Conservation (phyloP, 2,888 invertebrate genomes). For the Nymphalis c-album region DNA sequence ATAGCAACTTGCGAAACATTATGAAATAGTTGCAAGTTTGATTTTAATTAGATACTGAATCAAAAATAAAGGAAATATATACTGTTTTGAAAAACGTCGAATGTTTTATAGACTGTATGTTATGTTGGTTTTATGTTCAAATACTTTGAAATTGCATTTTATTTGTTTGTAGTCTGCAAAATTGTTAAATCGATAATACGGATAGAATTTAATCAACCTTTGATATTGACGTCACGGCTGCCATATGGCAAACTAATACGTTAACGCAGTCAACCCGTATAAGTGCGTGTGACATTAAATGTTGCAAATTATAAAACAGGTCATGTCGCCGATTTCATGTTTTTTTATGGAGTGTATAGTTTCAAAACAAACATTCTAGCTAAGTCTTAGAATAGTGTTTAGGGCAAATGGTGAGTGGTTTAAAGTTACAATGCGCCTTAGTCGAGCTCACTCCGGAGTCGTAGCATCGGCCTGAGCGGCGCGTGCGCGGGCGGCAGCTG, state of each 20-base stretch:
- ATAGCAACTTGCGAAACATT: background rate
- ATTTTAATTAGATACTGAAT: too few relatives aligned
- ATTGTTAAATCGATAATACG: background rate
- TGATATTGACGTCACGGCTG: constrained; percentile 7
- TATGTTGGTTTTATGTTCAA: background rate
- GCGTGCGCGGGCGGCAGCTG: constrained; percentile 71
- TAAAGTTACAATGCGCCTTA: background rate
- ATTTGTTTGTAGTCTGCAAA: background rate
- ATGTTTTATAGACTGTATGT: too few relatives aligned
- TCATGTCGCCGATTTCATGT: background rate
- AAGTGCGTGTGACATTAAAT: background rate
- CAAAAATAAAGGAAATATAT: too few relatives aligned
- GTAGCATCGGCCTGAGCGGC: constrained; percentile 12
- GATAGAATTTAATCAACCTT: background rate
- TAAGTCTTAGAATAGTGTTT: too few relatives aligned
- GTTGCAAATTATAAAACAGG: background rate
- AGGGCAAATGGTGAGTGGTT: background rate
- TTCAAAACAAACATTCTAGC: too few relatives aligned
- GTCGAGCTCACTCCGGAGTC: background rate
- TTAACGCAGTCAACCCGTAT: background rate
- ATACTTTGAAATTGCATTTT: background rate
- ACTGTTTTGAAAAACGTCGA: too few relatives aligned
- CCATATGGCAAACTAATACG: constrained; percentile 7
- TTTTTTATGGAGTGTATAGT: too few relatives aligned
- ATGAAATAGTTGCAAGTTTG: too few relatives aligned